Evolutionary conservation across 1,140 invertebrate species (phyloP), one percentile per base, ranked within the genome.

Genomic region (Hypsibius dujardini): DNA sequence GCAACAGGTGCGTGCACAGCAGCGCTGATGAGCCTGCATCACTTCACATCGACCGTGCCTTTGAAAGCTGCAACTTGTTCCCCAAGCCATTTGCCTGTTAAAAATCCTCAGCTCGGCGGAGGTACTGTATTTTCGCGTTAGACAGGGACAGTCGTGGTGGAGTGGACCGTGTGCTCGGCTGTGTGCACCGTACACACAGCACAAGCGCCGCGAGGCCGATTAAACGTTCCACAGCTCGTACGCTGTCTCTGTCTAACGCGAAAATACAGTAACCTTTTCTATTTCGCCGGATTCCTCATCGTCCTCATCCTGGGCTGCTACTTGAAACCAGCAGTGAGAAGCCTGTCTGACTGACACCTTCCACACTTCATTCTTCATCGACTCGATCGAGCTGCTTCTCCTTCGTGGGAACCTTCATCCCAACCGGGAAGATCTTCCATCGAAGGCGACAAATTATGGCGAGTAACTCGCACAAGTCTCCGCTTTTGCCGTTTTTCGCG

Each of bases 41-140:
- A n/a, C n/a, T n/a, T n/a, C n/a, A 56, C n/a, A 56, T 56, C 50
- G 50, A 56, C n/a, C 50, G 50, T n/a, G 50, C n/a, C 50, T n/a
- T 56, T 7, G 50, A 56, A 7, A 56, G 50, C n/a, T 7, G 7
- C 50, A 56, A 7, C 50, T 7, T 56, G 7, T 56, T n/a, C 50
- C 7, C n/a, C 50, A 56, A 56, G 50, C n/a, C 7, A 7, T 56
- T n/a, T 56, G 7, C 50, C n/a, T 56, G 50, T 56, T 56, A 7
- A 7, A 56, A 7, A n/a, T 56, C 7, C 50, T 56, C n/a, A n/a
- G 50, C n/a, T 56, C 50, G 50, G 50, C 7, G 50, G 50, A n/a
- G n/a, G n/a, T n/a, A n/a, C n/a, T n/a, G n/a, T n/a, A n/a, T n/a
- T n/a, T n/a, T n/a, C n/a, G n/a, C n/a, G n/a, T n/a, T n/a, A n/a